Percentiles rank a stretch among this genome's conserved stretches.
Conservation (phyloP, 2,888 invertebrate genomes). For the Acrobasis suavella region DNA sequence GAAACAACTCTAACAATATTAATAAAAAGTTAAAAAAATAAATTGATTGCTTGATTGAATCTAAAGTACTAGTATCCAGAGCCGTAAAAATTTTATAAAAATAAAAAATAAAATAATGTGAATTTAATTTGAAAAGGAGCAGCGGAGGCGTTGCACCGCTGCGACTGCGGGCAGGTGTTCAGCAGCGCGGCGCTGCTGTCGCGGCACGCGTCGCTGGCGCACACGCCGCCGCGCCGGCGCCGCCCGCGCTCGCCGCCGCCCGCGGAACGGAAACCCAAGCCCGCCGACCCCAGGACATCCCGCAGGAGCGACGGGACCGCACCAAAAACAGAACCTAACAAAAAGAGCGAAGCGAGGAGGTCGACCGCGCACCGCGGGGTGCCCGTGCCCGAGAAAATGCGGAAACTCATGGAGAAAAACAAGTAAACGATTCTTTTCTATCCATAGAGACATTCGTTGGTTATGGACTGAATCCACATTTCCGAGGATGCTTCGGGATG, state of each 20-base stretch:
- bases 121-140: too few species aligned
- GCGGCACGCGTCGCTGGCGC: slow-evolving; percentile 72
- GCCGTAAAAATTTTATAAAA: too few species aligned
- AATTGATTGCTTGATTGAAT: too few species aligned
- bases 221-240: slow-evolving; percentile 76
- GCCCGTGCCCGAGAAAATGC: slow-evolving; percentile 68
- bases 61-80: too few species aligned
- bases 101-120: too few species aligned
- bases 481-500: slow-evolving; percentile 38
- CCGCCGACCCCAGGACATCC: too few species aligned
- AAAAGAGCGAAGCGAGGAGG: slow-evolving; percentile 40
- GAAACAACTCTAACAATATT: too few species aligned
- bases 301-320: too few species aligned
- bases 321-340: too few species aligned
- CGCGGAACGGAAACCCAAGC: too few species aligned
- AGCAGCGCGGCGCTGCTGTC: slow-evolving; percentile 68
- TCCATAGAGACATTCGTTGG: too few species aligned
- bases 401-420: slow-evolving; percentile 53
- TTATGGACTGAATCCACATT: slow-evolving; percentile 36
- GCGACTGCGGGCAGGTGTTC: slow-evolving; percentile 76
- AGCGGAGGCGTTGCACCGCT: slow-evolving; percentile 69
- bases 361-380: slow-evolving; percentile 59
- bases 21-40: too few species aligned
- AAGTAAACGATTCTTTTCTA: slow-evolving; percentile 35
- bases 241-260: slow-evolving; percentile 62